Base-by-base conservation (phyloP, 2,888 invertebrate genomes). In the Prenolepis imparis region DNA sequence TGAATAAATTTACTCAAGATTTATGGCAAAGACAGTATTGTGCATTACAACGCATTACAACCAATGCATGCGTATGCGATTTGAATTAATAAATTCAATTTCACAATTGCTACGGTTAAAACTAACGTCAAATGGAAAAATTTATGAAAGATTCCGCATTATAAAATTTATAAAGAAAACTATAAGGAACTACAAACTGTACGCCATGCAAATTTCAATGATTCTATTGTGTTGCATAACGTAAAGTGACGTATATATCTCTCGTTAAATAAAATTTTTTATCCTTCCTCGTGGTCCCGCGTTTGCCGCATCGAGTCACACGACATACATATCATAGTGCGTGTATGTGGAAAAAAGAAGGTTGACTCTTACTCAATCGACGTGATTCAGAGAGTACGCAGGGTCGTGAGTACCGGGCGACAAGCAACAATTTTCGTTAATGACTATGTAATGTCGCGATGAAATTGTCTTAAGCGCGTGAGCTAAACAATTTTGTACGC, bases 351-450 rank as follows among this genome's bases (percentile, higher is more conserved):
- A 55, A 77, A 67, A 68, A 85, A 52, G 81, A 86, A 87, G 85
- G 84, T 67, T 82, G 78, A 8, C 21, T 44, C 41, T 90, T 89
- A 52, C 89, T 77, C 82, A 89, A 89, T 87, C 84, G 78, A 9
- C 28, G 63, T 74, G 84, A 83, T 81, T 88, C 81, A 84, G 75
- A 77, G 64, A 55, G 48, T 39, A 36, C 57, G 70, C 82, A 84
- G 82, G 78, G 21, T 87, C 77, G 86, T 80, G 80, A 73, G 83
- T 82, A 70, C 82, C 59, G 72, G 67, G 80, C 75, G 83, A 89
- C 84, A 85, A 80, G 72, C 57, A 75, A 85, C 78, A 89, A 86
- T 89, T 83, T 67, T n/a, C 39, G 44, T 83, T 85, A 87, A 85
- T 83, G 88, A 72, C 84, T 88, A 61, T 67, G 87, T 86, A 86